Conservation (phyloP, 2,113 vertebrate species). For the Daubentonia madagascariensis region DNA sequence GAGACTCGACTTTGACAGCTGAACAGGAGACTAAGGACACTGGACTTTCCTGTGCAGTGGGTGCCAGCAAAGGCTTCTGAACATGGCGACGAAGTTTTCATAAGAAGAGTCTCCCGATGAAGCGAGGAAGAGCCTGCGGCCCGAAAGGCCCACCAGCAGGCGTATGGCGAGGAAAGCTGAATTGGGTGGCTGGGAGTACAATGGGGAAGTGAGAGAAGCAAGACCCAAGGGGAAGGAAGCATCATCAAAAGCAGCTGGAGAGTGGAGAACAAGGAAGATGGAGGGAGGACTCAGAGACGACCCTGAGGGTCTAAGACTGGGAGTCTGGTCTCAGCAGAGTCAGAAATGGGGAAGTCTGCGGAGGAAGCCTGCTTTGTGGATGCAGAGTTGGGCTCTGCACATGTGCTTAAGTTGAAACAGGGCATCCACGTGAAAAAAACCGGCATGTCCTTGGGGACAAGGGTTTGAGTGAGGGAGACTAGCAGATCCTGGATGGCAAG, state of each 20-base stretch:
- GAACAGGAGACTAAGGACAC: background rate
- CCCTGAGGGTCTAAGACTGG: background rate
- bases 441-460: background rate
- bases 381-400: background rate
- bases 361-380: background rate
- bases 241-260: background rate
- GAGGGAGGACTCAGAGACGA: background rate
- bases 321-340: background rate
- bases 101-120: background rate
- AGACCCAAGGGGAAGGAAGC: background rate
- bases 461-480: background rate
- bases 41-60: background rate
- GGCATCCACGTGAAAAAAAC: background rate
- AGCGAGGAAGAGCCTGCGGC: background rate
- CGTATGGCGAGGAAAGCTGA: background rate
- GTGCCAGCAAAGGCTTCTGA: background rate
- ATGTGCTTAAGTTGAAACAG: background rate
- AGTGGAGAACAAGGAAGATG: background rate
- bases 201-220: conserved; percentile 17
- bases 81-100: background rate
- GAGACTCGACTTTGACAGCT: background rate
- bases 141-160: background rate
- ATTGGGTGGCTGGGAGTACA: background rate
- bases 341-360: conserved; percentile 52
- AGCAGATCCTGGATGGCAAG: accelerated